phyloP scores from a whole-genome alignment of 1,140 invertebrate genomes.

The Lordiphosa clarofinis region DNA sequence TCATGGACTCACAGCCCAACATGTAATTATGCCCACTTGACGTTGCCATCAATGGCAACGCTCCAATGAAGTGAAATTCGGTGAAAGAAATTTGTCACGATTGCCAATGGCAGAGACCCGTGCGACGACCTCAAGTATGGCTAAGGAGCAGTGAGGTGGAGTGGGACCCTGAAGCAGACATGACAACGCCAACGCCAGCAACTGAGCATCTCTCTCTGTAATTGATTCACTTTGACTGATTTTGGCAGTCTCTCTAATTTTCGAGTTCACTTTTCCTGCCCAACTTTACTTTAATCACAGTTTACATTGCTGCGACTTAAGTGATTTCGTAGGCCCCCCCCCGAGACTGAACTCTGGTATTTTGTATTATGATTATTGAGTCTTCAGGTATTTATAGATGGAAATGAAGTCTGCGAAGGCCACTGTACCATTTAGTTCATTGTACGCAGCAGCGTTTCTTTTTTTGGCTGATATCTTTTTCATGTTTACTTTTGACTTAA shows the following conservation, averaged over 20 bases:
- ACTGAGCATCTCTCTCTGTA: constrained; percentile 27
- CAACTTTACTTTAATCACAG: not conserved
- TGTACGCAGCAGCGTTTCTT: no score
- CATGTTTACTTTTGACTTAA: constrained; percentile 65
- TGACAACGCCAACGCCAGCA: constrained; percentile 20
- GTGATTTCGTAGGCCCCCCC: constrained; percentile 53
- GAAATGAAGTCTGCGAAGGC: not conserved
- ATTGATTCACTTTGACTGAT: constrained; percentile 75
- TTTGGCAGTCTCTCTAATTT: constrained; percentile 19
- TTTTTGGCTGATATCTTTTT: constrained; percentile 43
- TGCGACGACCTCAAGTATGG: constrained; percentile 7
- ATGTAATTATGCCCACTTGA: constrained; percentile 65
- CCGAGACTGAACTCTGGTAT: no score
- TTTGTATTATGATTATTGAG: no score
- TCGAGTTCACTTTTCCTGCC: not conserved
- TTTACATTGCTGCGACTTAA: constrained; percentile 50
- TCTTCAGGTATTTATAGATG: not conserved
- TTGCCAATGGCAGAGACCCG: constrained; percentile 33
- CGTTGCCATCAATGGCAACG: constrained; percentile 36
- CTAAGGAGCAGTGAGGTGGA: not conserved
- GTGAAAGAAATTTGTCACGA: constrained; percentile 51
- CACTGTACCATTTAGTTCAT: no score
- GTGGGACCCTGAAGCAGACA: constrained; percentile 2
- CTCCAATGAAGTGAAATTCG: constrained; percentile 63
- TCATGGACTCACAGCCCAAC: constrained; percentile 46